Conservation (phyloP, 1,140 invertebrate genomes). For the Galleria mellonella region DNA sequence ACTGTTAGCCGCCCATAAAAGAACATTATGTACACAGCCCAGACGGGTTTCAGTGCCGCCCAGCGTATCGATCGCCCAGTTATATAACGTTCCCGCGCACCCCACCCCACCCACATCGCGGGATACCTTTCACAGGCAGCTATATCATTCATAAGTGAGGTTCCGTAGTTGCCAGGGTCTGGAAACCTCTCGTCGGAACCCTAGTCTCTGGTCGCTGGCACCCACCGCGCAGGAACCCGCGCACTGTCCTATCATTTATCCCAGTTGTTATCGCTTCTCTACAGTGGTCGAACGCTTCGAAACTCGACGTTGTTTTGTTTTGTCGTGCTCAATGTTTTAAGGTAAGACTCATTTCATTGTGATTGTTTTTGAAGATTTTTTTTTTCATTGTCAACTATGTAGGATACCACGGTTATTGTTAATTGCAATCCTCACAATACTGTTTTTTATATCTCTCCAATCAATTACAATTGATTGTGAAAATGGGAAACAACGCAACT, state of each 20-base stretch:
- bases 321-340: slow-evolving; percentile 57
- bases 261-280: slow-evolving; percentile 49
- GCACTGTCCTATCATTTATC: slow-evolving; percentile 29
- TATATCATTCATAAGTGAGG: slow-evolving; percentile 44
- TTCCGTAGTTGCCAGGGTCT: slow-evolving; percentile 38
- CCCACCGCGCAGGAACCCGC: slow-evolving; percentile 16
- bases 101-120: slow-evolving; percentile 11
- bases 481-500: too few species aligned
- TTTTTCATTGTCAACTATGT: too few species aligned
- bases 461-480: too few species aligned
- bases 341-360: too few species aligned
- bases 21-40: slow-evolving; percentile 28
- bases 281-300: slow-evolving; percentile 17
- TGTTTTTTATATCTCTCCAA: too few species aligned
- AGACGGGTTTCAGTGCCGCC: slow-evolving; percentile 23
- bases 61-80: slow-evolving; percentile 54
- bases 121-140: slow-evolving; percentile 38
- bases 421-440: too few species aligned
- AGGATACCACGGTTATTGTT: too few species aligned
- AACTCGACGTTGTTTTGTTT: slow-evolving; percentile 40
- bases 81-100: slow-evolving; percentile 38
- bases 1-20: background rate
- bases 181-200: slow-evolving; percentile 20
- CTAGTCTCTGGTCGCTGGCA: background rate
- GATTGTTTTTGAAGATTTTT: too few species aligned